Evolutionary conservation across 1,140 invertebrate genomes (phyloP), one percentile per base, ranked within the genome.

Genomic region (Harpegnathos saltator): DNA sequence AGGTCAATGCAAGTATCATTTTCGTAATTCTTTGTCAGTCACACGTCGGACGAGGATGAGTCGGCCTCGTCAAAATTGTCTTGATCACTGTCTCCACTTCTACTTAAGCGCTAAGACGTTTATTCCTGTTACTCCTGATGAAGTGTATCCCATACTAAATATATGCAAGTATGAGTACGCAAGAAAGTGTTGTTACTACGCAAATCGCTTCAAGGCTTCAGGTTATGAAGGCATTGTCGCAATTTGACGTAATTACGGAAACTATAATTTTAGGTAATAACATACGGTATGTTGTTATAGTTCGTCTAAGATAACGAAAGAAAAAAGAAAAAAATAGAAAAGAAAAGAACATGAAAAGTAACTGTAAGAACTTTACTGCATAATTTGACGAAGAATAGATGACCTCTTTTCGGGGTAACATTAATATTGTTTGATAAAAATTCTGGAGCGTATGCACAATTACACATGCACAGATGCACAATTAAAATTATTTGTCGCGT

Each of bases 1-100:
- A 89, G 73, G 82, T 84, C 92, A 90, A 91, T 89, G 75, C 75
- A 71, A 80, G 65, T 72, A 38, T 38, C 22, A 87, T 63, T 90
- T 85, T 85, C 85, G 82, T 91, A 89, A 87, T 91, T 90, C 81
- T 82, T 72, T 85, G 91, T 94, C 93, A 93, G 92, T 93, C 91
- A 83, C 88, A 84, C 85, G 91, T 93, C 88, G 78, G 90, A 91
- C 80, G 89, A 91, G 89, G 38, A 85, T 68, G 81, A 58, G 73
- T 92, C 75, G 86, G 84, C 83, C 85, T 89, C 83, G 54, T 54
- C 50, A 69, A 78, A n/a, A 88, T 81, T 68, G 71, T 86, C 72
- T 88, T 84, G 78, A 85, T 85, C 71, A 86, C 86, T 73, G 69
- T 89, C 90, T 84, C 83, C 73, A 83, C 75, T 83, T 85, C 83